Conservation (phyloP, 2,113 vertebrate species). For the Perca schrenkii region DNA sequence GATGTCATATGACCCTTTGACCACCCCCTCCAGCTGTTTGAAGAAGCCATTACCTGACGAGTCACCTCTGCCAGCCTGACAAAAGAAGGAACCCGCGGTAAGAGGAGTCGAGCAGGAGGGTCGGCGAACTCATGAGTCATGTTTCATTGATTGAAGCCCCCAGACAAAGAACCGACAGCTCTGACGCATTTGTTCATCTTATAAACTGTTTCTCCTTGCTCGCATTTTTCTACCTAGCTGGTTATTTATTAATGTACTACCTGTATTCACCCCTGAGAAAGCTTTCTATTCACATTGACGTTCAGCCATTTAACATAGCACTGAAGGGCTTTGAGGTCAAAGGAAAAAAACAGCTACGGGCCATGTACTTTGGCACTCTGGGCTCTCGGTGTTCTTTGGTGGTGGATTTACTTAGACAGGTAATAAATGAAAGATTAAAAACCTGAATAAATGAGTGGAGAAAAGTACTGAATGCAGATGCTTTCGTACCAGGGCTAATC, state of each 20-base stretch:
- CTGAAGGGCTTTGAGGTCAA: background rate
- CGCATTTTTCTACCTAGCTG: background rate
- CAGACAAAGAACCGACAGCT: background rate
- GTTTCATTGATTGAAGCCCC: slow-evolving; percentile 6
- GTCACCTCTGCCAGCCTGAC: slow-evolving; percentile 42
- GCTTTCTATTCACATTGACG: background rate
- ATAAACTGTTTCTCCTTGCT: background rate
- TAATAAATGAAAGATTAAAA: background rate
- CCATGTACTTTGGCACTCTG: background rate
- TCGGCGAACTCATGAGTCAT: slow-evolving; percentile 17
- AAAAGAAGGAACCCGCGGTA: slow-evolving; percentile 23
- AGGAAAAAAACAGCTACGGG: slow-evolving; percentile 18
- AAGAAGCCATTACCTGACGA: slow-evolving; percentile 58
- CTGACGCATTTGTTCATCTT: background rate
- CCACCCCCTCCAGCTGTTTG: slow-evolving; percentile 64
- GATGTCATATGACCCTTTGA: slow-evolving; percentile 46
- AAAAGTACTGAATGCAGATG: background rate
- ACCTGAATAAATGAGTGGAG: background rate
- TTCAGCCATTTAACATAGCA: background rate
- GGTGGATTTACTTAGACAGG: background rate
- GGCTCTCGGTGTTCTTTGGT: background rate
- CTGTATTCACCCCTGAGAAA: slow-evolving; percentile 14
- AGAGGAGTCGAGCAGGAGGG: slow-evolving; percentile 22
- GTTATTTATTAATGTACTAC: background rate
- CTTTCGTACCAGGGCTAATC: background rate